phyloP scores from a whole-genome alignment of 2,888 invertebrate genomes.

The Conus canariensis region DNA sequence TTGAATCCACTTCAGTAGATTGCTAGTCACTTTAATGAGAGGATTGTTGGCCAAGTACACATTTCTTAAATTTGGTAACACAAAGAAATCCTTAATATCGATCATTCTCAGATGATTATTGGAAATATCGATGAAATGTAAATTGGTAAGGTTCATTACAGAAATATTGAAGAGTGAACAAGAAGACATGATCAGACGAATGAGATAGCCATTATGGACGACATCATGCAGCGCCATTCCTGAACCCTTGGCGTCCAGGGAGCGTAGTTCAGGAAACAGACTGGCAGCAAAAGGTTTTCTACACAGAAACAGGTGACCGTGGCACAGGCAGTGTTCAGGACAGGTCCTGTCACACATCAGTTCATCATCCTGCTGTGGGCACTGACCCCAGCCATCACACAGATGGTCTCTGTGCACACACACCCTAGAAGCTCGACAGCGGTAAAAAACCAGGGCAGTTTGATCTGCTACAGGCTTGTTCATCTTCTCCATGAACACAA shows the following conservation, averaged over 20 bases:
- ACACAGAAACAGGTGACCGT: not conserved
- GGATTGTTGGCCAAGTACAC: not conserved
- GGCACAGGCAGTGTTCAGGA: not conserved
- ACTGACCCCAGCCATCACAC: conserved; percentile 9
- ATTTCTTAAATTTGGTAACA: not conserved
- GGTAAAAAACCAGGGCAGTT: not conserved
- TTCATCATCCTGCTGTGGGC: not conserved
- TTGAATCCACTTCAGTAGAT: not conserved
- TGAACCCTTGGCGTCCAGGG: not conserved
- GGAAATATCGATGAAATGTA: not conserved
- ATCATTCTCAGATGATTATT: not conserved
- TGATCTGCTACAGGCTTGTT: not conserved
- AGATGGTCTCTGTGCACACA: not conserved
- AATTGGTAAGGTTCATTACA: not conserved
- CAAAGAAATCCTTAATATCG: not conserved
- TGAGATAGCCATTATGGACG: not conserved
- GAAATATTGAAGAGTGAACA: not conserved
- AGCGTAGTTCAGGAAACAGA: not conserved
- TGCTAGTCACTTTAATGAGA: not conserved
- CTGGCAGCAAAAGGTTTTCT: not conserved
- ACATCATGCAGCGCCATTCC: not conserved
- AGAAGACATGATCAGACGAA: not conserved
- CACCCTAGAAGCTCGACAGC: not conserved
- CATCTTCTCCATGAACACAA: not conserved
- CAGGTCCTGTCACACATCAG: not conserved